Evolutionary conservation across 37 sponge, comb jelly and placozoan genomes (phyloP).

Genomic region (Aplysina aerophoba): DNA sequence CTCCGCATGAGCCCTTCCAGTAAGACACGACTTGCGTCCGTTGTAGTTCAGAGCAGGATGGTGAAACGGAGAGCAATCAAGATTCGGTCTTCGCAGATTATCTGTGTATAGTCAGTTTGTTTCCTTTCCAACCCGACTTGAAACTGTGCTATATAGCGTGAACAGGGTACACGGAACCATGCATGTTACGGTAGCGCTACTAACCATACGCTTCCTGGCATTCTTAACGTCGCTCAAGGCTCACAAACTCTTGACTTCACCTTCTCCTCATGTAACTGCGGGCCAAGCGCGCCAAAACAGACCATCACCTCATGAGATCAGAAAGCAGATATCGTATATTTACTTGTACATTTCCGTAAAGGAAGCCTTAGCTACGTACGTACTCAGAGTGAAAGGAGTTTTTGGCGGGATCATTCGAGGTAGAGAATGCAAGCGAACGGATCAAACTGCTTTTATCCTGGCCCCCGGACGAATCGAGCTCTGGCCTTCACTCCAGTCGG

Average conservation of each 20-base stretch:
- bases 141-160: constrained; percentile 7
- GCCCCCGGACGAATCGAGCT: constrained; percentile 9
- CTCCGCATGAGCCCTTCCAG: constrained; percentile 9
- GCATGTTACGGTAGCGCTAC: constrained; percentile 8
- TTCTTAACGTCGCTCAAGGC: constrained; percentile 12
- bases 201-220: constrained; percentile 12
- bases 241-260: constrained; percentile 11
- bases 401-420: constrained; percentile 8
- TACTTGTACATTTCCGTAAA: constrained; percentile 10
- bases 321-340: neutral
- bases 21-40: constrained; percentile 12
- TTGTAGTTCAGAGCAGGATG: constrained; percentile 11
- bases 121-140: constrained; percentile 12
- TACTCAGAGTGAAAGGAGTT: neutral
- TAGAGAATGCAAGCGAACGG: constrained; percentile 12
- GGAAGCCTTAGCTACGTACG: constrained; percentile 12
- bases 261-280: constrained; percentile 12
- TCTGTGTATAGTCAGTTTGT: constrained; percentile 11
- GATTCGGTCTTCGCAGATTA: constrained; percentile 11
- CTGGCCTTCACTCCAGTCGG: constrained; percentile 13
- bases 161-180: constrained; percentile 8
- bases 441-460: constrained; percentile 11
- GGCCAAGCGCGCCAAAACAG: constrained; percentile 9
- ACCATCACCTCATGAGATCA: constrained; percentile 7
- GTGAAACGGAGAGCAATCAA: constrained; percentile 11